These are phyloP conservation scores for Acipenser ruthenus DNA, from an alignment of 2,797 vertebrate genomes.

Conservation along the genomic window DNA sequence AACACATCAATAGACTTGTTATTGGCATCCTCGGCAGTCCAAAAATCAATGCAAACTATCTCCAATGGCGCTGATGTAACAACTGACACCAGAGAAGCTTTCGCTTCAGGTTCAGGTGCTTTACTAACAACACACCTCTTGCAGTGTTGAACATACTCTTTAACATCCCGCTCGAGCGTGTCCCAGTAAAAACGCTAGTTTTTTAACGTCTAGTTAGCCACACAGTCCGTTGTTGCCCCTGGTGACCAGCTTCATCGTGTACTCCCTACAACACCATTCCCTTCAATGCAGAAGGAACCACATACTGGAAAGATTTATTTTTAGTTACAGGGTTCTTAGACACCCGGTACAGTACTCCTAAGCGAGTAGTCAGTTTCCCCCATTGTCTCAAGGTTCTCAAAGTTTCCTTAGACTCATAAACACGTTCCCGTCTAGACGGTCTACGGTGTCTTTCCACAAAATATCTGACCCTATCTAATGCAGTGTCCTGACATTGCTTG, in stretches of 20 bases:
- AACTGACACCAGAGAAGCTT: slow-evolving; percentile 13
- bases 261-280: slow-evolving; percentile 5
- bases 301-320: slow-evolving; percentile 9
- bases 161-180: neutral
- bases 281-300: neutral
- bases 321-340: slow-evolving; percentile 10
- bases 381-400: slow-evolving; percentile 11
- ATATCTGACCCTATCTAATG: slow-evolving; percentile 1
- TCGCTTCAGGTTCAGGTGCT: slow-evolving; percentile 15
- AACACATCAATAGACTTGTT: slow-evolving; percentile 21
- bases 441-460: slow-evolving; percentile 15
- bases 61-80: neutral
- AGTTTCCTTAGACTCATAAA: slow-evolving; percentile 3
- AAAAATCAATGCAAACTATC: slow-evolving; percentile 19
- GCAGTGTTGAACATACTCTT: slow-evolving; percentile 4
- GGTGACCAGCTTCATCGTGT: slow-evolving; percentile 18
- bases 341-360: slow-evolving; percentile 12
- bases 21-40: slow-evolving; percentile 4
- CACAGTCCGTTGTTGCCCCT: slow-evolving; percentile 12
- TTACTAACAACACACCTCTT: slow-evolving; percentile 17
- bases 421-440: slow-evolving; percentile 13
- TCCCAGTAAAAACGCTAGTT: slow-evolving; percentile 17
- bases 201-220: slow-evolving; percentile 13
- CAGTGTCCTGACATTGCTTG: slow-evolving; percentile 1
- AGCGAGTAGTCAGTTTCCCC: neutral